These are phyloP conservation scores for Sympetrum striolatum DNA, from an alignment of 2,888 invertebrate genomes.

Conservation along the genomic window DNA sequence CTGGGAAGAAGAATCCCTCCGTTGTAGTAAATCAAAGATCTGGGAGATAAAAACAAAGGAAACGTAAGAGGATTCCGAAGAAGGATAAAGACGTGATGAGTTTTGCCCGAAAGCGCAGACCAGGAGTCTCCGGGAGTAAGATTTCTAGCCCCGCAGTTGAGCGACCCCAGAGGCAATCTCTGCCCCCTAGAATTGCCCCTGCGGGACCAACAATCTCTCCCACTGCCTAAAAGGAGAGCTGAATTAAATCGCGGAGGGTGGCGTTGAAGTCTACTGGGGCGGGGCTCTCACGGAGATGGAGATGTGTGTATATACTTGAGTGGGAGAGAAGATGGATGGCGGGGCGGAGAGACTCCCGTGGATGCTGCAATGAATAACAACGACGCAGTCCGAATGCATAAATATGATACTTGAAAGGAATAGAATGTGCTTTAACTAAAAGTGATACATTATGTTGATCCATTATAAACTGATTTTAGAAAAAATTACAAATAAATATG, in stretches of 20 bases:
- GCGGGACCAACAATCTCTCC: conserved; percentile 15
- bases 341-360: not conserved
- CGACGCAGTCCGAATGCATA: not conserved
- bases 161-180: not conserved
- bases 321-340: not conserved
- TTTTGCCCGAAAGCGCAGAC: not conserved
- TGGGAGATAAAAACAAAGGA: not conserved
- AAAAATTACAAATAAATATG: too few species aligned
- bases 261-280: not conserved
- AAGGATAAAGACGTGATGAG: not conserved
- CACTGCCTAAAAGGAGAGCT: conserved; percentile 9
- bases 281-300: not conserved
- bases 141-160: not conserved
- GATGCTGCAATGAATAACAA: not conserved
- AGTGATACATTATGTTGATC: too few species aligned
- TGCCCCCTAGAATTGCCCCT: not conserved
- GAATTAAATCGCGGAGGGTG: conserved; percentile 20
- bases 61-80: not conserved
- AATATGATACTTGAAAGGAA: not conserved
- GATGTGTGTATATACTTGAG: not conserved
- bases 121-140: not conserved
- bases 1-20: not conserved
- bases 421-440: too few species aligned
- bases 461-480: too few species aligned
- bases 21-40: not conserved